Conservation (phyloP, 1,140 invertebrate genomes). For the Drosophila subpulchrella region DNA sequence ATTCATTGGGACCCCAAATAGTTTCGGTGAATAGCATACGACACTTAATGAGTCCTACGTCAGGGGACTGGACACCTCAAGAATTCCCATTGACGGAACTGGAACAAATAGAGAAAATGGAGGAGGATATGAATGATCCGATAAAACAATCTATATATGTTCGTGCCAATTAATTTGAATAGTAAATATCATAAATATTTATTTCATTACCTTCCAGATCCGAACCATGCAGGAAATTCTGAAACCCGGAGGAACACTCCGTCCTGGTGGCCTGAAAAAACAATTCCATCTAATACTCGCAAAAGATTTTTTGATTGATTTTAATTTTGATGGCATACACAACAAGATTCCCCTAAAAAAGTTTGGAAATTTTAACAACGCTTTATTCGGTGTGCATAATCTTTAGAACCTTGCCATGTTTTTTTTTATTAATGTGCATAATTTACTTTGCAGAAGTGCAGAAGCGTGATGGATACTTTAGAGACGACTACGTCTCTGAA, state of each 20-base stretch:
- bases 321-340: conserved; percentile 38
- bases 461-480: conserved; percentile 9
- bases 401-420: no score
- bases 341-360: conserved; percentile 34
- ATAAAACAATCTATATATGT: conserved; percentile 22
- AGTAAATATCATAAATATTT: background rate
- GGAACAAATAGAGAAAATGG: conserved; percentile 25
- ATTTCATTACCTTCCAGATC: background rate
- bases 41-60: background rate
- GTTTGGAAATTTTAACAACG: conserved; percentile 33
- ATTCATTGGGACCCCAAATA: background rate
- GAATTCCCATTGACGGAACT: conserved; percentile 25
- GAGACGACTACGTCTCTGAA: conserved; percentile 33
- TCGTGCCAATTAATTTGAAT: background rate
- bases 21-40: background rate
- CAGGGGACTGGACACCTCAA: conserved; percentile 5
- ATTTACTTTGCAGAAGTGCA: conserved; percentile 15
- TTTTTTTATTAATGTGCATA: background rate
- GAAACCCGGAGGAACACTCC: conserved; percentile 16
- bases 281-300: conserved; percentile 35
- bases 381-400: conserved; percentile 16
- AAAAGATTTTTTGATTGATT: conserved; percentile 24
- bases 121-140: conserved; percentile 36
- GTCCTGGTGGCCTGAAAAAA: conserved; percentile 23
- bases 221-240: conserved; percentile 25